Evolutionary conservation across 2,888 invertebrate genomes (phyloP).

Genomic region (Agrochola litura): DNA sequence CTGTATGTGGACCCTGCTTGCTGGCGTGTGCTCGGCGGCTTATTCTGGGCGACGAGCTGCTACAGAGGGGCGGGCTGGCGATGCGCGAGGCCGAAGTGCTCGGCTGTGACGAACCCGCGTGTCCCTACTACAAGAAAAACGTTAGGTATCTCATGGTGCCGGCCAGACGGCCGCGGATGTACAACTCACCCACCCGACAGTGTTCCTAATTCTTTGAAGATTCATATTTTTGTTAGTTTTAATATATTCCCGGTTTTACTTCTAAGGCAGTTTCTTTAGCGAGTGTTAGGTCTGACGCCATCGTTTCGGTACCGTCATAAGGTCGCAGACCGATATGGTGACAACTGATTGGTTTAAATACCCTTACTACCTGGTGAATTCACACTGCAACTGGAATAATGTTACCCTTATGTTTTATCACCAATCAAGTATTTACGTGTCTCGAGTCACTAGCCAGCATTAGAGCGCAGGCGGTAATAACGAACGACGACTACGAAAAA

Average conservation of each 20-base stretch:
- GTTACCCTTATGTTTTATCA: neutral
- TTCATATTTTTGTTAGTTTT: constrained; percentile 58
- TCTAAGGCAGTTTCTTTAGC: constrained; percentile 9
- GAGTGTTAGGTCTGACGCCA: neutral
- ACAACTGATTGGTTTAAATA: neutral
- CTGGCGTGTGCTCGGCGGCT: constrained; percentile 82
- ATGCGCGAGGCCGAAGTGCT: constrained; percentile 81
- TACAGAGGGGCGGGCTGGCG: constrained; percentile 72
- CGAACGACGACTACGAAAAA: no score
- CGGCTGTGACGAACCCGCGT: constrained; percentile 86
- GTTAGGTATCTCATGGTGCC: constrained; percentile 84
- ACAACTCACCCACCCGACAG: constrained; percentile 77
- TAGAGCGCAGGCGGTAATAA: neutral
- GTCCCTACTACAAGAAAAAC: constrained; percentile 87
- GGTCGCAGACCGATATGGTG: neutral
- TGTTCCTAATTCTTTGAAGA: constrained; percentile 54
- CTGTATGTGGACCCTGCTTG: constrained; percentile 85
- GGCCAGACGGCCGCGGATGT: constrained; percentile 77
- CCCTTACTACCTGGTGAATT: neutral
- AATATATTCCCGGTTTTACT: constrained; percentile 45
- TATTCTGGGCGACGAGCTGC: constrained; percentile 81
- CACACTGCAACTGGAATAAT: neutral
- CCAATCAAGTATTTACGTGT: neutral
- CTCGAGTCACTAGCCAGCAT: neutral
- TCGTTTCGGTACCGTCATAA: neutral